Evolutionary conservation across 2,888 invertebrate species (phyloP), one percentile per base, ranked within the genome.

Genomic region (Dicycla oo): DNA sequence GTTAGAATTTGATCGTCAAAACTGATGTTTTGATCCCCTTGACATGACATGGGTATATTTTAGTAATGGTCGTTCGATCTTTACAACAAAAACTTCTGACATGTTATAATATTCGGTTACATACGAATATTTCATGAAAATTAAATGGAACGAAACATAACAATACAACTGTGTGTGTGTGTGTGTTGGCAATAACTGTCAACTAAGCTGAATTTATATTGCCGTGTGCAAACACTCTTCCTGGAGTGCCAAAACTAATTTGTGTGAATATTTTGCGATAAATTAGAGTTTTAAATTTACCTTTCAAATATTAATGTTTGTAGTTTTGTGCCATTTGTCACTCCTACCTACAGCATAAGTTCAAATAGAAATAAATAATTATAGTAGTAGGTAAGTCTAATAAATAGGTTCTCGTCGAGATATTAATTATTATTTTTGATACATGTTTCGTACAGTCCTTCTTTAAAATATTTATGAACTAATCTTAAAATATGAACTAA

Each of bases 111-210:
- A 53, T 47, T 56, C 45, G n/a, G 34, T 20, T 49, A 63, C 10
- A 53, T 7, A 15, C 11, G 15, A 71, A 63, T 80, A 71, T 80
- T 80, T 47, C n/a, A 56, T 51, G 40, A 53, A 67, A 78, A 54
- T 49, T 23, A 45, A 75, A 53, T 51, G 20, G 20, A 45, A 34
- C 56, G 11, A 51, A 61, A 66, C 49, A 43, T 60, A 66, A 67
- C 76, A 67, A 53, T 64, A 63, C 43, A 8, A 67, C 67, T 69
- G 66, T 70, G 61, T 70, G 66, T 40, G 45, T 43, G 65, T n/a
- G n/a, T n/a, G 54, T 70, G 58, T 73, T 69, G 57, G 77, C 66
- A 73, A 82, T 82, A 75, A 75, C 67, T 83, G 84, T 78, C 82
- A 71, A 69, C 73, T 65, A 73, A 75, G 68, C 68, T 43, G 56